Percentiles rank a stretch among this genome's conserved stretches.
Conservation (phyloP, 1,140 invertebrate species). For the Watersipora subatra region DNA sequence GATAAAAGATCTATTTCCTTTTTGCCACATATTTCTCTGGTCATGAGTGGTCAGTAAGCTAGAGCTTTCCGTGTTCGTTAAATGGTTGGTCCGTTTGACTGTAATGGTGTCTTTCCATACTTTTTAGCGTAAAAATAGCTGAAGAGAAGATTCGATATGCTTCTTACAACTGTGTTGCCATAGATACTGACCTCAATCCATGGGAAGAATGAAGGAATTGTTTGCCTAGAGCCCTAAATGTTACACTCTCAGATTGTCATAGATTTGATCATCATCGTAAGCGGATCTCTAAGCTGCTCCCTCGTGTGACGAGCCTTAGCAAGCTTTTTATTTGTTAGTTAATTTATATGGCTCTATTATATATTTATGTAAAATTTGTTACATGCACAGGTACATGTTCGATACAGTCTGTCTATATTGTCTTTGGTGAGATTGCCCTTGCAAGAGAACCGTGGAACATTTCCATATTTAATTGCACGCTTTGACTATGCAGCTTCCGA, state of each 20-base stretch:
- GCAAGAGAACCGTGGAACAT: too few relatives aligned
- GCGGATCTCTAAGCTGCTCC: background rate
- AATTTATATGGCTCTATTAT: background rate
- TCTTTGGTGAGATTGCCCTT: too few relatives aligned
- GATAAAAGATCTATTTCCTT: too few relatives aligned
- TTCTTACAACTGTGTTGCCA: slow-evolving; percentile 38
- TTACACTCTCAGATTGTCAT: background rate
- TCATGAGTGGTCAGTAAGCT: too few relatives aligned
- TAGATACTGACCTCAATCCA: slow-evolving; percentile 33
- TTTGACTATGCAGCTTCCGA: too few relatives aligned
- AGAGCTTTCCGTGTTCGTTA: too few relatives aligned
- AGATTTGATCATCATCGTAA: background rate
- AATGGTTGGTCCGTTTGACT: too few relatives aligned
- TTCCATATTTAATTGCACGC: too few relatives aligned
- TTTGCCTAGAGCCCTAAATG: background rate
- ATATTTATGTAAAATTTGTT: background rate
- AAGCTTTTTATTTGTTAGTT: background rate
- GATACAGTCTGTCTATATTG: too few relatives aligned
- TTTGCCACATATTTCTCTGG: too few relatives aligned
- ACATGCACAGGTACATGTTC: too few relatives aligned
- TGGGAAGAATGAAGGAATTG: slow-evolving; percentile 19
- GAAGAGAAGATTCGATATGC: slow-evolving; percentile 40
- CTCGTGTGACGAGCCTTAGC: background rate
- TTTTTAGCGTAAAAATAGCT: slow-evolving; percentile 32
- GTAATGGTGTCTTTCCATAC: background rate